phyloP scores from a whole-genome alignment of 2,888 invertebrate species.

The Ornithoptera priamus region DNA sequence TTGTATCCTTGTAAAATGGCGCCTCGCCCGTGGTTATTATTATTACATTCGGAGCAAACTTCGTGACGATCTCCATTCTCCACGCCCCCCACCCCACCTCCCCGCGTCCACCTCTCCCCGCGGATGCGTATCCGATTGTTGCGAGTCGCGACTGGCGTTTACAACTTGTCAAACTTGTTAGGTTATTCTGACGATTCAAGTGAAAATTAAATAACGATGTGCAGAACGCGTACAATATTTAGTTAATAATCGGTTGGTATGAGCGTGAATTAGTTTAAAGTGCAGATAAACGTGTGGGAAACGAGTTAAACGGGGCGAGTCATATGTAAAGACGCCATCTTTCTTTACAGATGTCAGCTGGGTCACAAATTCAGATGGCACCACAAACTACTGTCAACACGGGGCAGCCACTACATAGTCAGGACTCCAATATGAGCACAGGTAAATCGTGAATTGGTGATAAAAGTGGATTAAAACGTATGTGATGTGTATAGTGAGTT shows the following conservation, averaged over 20 bases:
- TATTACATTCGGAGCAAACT: conserved; percentile 78
- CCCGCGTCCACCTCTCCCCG: conserved; percentile 57
- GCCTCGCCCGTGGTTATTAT: conserved; percentile 72
- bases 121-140: conserved; percentile 79
- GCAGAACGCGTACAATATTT: conserved; percentile 48
- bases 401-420: conserved; percentile 91
- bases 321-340: conserved; percentile 81
- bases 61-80: conserved; percentile 77
- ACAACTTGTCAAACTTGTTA: conserved; percentile 79
- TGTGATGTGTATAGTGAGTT: conserved; percentile 66
- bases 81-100: conserved; percentile 33
- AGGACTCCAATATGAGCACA: conserved; percentile 99
- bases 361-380: conserved; percentile 98
- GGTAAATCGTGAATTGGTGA: conserved; percentile 82
- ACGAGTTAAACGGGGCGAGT: conserved; percentile 64
- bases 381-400: conserved; percentile 94
- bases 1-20: conserved; percentile 80
- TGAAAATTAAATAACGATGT: conserved; percentile 51
- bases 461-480: conserved; percentile 59
- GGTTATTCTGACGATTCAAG: conserved; percentile 65
- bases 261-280: conserved; percentile 40
- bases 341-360: conserved; percentile 95
- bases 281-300: conserved; percentile 42
- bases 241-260: conserved; percentile 58
- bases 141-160: conserved; percentile 72